Evolutionary conservation across 2,113 vertebrate species (phyloP), one percentile per base, ranked within the genome.

Genomic region (Carlito syrichta): DNA sequence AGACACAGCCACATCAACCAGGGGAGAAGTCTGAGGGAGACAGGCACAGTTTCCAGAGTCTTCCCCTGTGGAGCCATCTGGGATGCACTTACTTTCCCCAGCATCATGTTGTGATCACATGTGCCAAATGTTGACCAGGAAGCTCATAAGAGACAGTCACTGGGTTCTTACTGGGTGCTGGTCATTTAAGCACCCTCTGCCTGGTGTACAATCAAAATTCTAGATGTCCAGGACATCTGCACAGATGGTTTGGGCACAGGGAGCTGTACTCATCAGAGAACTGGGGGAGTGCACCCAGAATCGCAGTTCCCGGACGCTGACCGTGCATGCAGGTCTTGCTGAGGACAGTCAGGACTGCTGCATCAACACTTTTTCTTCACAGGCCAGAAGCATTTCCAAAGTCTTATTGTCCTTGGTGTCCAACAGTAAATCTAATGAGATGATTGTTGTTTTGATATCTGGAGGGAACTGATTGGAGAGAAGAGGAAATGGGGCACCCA

Each of bases 251-350:
- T 69, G 73, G n/a, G 43, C 32, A 6, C 5, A 9, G 40, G n/a
- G 50, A 52, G 25, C 50, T 6, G 2, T 23, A 76, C 38, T 27
- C 66, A 40, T 14, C 12, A 19, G 52, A 9, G 52, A 6, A 11
- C 7, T 8, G 83, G 22, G 32, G 45, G 30, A 22, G 2, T 14
- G 12, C 17, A 69, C 35, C 30, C n/a, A 32, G 48, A 56, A 32
- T 20, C 12, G 4, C 35, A 52, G 10, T 11, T 16, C 60, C 78
- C 45, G 4, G n/a, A 5, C 6, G 9, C 1, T 1, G n/a, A 23
- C 63, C 30, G 45, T 20, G 27, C 8, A 48, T 60, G 54, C n/a
- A 27, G 45, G 50, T 27, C n/a, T 50, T 45, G 45, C 16, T n/a
- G n/a, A 69, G 14, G 50, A 25, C 30, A 35, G 54, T 74, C 16